Base-by-base conservation (phyloP, 2,888 invertebrate species). In the Pandemis cinnamomeana region DNA sequence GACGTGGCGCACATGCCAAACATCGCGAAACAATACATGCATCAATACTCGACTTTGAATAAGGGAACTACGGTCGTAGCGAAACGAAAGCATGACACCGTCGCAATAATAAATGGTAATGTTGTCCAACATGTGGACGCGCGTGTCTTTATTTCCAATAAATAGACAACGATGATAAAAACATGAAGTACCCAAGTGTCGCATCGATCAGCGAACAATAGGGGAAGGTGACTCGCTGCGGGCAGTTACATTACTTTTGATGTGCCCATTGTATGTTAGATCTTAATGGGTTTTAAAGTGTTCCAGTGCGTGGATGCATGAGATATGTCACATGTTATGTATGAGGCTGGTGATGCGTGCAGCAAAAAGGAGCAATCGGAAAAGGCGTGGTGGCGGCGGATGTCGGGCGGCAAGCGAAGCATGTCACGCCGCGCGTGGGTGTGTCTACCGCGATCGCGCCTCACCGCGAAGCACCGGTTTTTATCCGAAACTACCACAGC, bases 1-100 rank as follows among this genome's bases (percentile, higher is more conserved):
- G 83, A 92, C 91, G 91, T 87, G 90, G 83, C 86, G 87, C 87
- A 89, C 92, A 93, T 93, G 90, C 88, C 88, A 90, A 93, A 87
- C 84, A 85, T 84, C 84, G 87, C 89, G 78, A 87, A 88, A 92
- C 92, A 92, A 92, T 91, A 87, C 89, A 79, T 84, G 90, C 89
- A 89, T 91, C 88, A 87, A 86, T 91, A 91, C 91, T 91, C 89
- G 84, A 79, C 80, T 77, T 86, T 89, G 86, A 89, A 85, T 88
- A 89, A 88, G 85, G 51, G 86, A 84, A 84, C 86, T 84, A 83
- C 82, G 84, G 81, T 80, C 86, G 82, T 84, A 73, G 74, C 80
- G 77, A 78, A 88, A 86, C 86, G 87, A 90, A 90, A 89, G 87
- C 90, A 85, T 84, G 77, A 81, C 84, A 84, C 83, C 83, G 82